Base-by-base conservation (phyloP, 2,113 vertebrate genomes). In the Festucalex cinctus region DNA sequence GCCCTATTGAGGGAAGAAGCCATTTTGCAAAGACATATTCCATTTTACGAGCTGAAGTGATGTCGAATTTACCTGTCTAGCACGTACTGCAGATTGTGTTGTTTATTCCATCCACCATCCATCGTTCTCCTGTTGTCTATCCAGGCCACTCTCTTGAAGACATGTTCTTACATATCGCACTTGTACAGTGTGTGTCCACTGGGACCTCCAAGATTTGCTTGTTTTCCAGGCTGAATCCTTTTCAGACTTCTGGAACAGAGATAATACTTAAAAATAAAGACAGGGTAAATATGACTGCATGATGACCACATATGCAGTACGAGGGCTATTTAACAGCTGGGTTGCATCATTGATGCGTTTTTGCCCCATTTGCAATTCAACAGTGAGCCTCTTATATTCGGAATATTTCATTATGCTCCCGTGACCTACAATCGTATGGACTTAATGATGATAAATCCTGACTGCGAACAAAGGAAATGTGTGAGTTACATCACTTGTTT, bases 211-310 rank as follows among this genome's bases (percentile, higher is more conserved):
- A 39, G 65, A 35, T 71, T 74, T 71, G 60, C 63, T 71, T 61
- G 46, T 36, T 54, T 66, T 83, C 73, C 59, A 66, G 1, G 20
- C 51, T 64, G 72, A 73, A 76, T 81, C 64, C 74, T 76, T 75
- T 69, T 19, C 43, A 35, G 39, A 17, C 53, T 65, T 53, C n/a
- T 9, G 48, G 6, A 19, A 51, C 48, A n/a, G n/a, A 9, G 37
- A 37, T 37, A 37, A 37, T 37, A 37, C 3, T 37, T 37, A n/a
- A 51, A 20, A 51, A n/a, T 9, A n/a, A n/a, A n/a, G 9, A 6
- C 6, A 19, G 17, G 1, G 48, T 49, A 46, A 57, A 44, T 49
- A 57, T 26, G 68, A 62, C 57, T 20, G 32, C 61, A 22, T 22
- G 62, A 39, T 12, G 22, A 24, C 22, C n/a, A 53, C 51, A 53